phyloP scores from a whole-genome alignment of 2,888 invertebrate genomes.

The Fissipunctia ypsillon region DNA sequence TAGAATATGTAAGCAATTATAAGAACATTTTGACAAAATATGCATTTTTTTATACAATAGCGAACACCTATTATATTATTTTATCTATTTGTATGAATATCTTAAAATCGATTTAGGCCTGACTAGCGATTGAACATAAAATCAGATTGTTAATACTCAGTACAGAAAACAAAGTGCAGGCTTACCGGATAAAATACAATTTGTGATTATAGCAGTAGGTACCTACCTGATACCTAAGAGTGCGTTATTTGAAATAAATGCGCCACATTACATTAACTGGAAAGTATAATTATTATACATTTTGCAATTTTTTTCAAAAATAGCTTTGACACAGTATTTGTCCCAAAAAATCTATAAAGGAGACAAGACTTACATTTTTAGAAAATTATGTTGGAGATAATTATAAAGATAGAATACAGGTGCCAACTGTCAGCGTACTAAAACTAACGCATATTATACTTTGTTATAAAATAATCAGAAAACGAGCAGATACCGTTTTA shows the following conservation, averaged over 20 bases:
- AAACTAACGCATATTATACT: background rate
- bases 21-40: slow-evolving; percentile 27
- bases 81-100: slow-evolving; percentile 2
- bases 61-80: background rate
- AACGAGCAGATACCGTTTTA: background rate
- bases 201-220: slow-evolving; percentile 12
- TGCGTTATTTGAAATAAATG: slow-evolving; percentile 14
- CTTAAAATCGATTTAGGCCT: slow-evolving; percentile 14
- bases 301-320: slow-evolving; percentile 1
- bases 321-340: slow-evolving; percentile 21
- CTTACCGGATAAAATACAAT: background rate
- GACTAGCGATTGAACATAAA: background rate
- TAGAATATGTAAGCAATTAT: slow-evolving; percentile 9
- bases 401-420: background rate
- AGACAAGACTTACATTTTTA: background rate
- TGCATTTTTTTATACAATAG: background rate
- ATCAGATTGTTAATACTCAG: background rate
- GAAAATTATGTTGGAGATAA: background rate
- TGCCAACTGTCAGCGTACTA: background rate
- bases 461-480: background rate
- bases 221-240: slow-evolving; percentile 22
- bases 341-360: background rate
- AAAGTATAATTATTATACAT: no score
- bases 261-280: background rate
- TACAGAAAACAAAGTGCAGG: slow-evolving; percentile 2